phyloP scores from a whole-genome alignment of 1,140 invertebrate species.

The Caenorhabditis tropicalis region DNA sequence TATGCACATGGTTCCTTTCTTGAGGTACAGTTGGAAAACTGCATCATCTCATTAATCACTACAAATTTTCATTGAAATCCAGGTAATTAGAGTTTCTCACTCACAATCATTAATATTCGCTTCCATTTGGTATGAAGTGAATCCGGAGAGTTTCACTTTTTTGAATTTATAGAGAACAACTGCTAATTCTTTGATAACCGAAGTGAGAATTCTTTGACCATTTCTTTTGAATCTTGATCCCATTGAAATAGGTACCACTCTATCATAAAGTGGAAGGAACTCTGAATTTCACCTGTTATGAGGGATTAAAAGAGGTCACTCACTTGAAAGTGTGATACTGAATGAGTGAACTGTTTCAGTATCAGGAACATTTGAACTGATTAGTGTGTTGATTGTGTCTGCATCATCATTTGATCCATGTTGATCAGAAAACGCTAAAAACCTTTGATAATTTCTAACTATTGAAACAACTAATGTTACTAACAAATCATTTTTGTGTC shows the following conservation, averaged over 20 bases:
- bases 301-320: neutral
- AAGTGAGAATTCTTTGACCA: constrained; percentile 45
- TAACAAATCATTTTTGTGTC: constrained; percentile 1
- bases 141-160: neutral
- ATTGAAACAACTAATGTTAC: neutral
- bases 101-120: neutral
- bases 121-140: constrained; percentile 5
- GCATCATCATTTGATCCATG: constrained; percentile 17
- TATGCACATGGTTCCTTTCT: neutral
- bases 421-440: constrained; percentile 43
- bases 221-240: constrained; percentile 2
- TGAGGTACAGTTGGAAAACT: constrained; percentile 6
- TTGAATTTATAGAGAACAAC: constrained; percentile 51
- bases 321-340: constrained; percentile 43
- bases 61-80: neutral
- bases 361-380: constrained; percentile 43
- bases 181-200: constrained; percentile 49
- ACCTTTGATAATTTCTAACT: neutral
- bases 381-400: constrained; percentile 1
- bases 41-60: constrained; percentile 34
- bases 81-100: too few relatives aligned
- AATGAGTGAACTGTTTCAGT: constrained; percentile 50
- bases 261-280: constrained; percentile 2
- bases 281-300: neutral
- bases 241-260: neutral